A percentile compares a stretch with the other conserved stretches of the same genome.
phyloP scores from a whole-genome alignment of 2,113 vertebrate species.

The Amia ocellicauda region DNA sequence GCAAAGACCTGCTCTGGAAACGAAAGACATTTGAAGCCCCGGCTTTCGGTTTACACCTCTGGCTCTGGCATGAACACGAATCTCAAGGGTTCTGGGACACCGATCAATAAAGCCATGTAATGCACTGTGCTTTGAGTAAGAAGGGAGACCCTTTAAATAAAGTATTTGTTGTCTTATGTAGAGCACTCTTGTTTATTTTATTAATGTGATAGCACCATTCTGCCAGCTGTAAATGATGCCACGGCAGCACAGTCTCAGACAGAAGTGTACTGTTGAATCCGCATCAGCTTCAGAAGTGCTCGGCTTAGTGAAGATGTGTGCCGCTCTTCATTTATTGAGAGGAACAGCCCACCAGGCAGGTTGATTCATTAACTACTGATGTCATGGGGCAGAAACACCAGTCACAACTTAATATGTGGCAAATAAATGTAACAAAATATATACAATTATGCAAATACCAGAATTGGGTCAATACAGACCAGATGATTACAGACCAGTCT shows the following conservation, averaged over 20 bases:
- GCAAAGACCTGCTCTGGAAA: too few relatives aligned
- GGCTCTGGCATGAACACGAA: too few relatives aligned
- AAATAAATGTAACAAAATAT: not conserved
- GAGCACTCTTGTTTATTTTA: not conserved
- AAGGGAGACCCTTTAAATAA: too few relatives aligned
- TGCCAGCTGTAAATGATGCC: not conserved
- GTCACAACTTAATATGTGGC: not conserved
- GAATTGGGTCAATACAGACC: not conserved
- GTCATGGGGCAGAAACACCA: not conserved
- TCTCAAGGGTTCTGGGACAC: too few relatives aligned
- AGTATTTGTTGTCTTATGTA: too few relatives aligned
- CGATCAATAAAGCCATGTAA: too few relatives aligned
- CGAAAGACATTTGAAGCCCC: too few relatives aligned
- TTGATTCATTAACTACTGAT: conserved; percentile 7
- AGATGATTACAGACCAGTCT: too few relatives aligned
- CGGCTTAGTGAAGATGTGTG: not conserved
- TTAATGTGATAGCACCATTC: not conserved
- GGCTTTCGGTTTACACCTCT: too few relatives aligned
- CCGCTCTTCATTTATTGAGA: not conserved
- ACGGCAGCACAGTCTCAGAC: not conserved
- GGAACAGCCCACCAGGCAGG: not conserved
- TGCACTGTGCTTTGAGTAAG: too few relatives aligned
- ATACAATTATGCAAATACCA: not conserved
- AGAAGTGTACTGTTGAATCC: not conserved
- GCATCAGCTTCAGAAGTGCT: not conserved